phyloP scores from a whole-genome alignment of 2,113 vertebrate species.

The Cavia aperea region DNA sequence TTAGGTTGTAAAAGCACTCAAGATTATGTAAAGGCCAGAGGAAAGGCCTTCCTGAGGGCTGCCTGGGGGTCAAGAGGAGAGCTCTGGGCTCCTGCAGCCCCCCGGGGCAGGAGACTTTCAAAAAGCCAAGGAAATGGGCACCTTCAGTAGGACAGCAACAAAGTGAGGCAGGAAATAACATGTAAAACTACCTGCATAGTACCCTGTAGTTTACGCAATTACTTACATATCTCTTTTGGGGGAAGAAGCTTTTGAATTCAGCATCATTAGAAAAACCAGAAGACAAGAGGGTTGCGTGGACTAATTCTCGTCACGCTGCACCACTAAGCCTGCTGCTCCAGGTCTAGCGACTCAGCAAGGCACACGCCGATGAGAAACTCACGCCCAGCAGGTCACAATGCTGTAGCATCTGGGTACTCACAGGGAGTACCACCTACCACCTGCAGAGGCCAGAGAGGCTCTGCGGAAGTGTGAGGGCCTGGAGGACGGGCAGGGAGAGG shows the following conservation, averaged over 20 bases:
- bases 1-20: not conserved
- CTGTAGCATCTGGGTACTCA: not conserved
- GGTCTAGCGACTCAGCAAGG: not conserved
- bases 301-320: not conserved
- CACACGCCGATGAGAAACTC: not conserved
- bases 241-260: not conserved
- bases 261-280: not conserved
- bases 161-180: not conserved
- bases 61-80: not conserved
- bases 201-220: not conserved
- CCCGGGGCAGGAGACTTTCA: not conserved
- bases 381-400: too few species aligned
- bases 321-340: not conserved
- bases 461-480: not conserved
- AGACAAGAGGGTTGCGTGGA: too few species aligned
- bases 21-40: not conserved
- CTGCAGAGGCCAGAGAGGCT: not conserved
- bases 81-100: not conserved
- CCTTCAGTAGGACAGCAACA: not conserved
- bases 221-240: not conserved
- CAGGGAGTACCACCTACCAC: not conserved
- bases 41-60: not conserved
- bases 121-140: not conserved
- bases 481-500: not conserved
- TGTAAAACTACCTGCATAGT: not conserved